Evolutionary conservation across 2,888 invertebrate genomes (phyloP).

Genomic region (Diachrysia chrysitis): DNA sequence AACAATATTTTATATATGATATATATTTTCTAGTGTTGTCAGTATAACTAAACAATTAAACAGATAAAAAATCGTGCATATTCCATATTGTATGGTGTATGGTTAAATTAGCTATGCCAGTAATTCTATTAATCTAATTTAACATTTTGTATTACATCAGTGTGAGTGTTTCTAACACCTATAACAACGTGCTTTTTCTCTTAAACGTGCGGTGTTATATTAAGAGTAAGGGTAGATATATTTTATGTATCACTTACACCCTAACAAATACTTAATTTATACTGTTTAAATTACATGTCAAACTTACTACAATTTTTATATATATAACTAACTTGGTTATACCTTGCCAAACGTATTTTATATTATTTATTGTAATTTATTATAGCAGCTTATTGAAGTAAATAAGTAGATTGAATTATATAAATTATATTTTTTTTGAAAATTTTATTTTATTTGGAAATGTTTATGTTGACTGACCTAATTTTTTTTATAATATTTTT

Average conservation of each 20-base stretch:
- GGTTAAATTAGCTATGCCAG: no score
- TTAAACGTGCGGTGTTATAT: no score
- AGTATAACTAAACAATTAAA: no score
- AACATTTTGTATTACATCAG: no score
- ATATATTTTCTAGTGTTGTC: no score
- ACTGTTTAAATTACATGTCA: constrained; percentile 1
- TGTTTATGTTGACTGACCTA: background rate
- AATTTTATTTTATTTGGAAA: background rate
- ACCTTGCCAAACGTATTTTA: background rate
- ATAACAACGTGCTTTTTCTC: no score
- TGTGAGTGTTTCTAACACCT: no score
- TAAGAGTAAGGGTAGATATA: no score
- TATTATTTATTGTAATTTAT: background rate
- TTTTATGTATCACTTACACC: background rate
- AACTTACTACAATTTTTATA: background rate
- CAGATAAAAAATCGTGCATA: no score
- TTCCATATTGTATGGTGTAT: no score
- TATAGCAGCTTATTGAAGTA: background rate
- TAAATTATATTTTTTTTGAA: background rate
- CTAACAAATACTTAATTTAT: background rate
- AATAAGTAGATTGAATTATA: background rate
- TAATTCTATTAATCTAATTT: no score
- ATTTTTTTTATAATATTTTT: background rate
- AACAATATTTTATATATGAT: no score
- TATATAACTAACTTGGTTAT: background rate